phyloP scores from a whole-genome alignment of 2,888 invertebrate genomes.

The Pecten maximus region DNA sequence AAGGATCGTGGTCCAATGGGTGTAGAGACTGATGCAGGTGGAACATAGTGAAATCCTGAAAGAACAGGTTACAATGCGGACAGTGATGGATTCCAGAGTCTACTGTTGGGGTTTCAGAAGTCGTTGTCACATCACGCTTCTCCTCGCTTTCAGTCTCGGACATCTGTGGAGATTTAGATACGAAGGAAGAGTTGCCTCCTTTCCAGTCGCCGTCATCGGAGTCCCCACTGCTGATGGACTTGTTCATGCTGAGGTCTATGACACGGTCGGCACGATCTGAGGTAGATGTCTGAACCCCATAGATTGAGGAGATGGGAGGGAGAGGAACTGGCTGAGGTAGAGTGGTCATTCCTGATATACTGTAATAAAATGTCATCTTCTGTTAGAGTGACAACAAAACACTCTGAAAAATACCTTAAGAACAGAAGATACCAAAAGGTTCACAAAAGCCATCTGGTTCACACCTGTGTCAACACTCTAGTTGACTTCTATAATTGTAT shows the following conservation, averaged over 20 bases:
- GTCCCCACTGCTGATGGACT: constrained; percentile 70
- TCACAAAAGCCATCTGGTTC: too few relatives aligned
- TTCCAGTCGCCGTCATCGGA: constrained; percentile 68
- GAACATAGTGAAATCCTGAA: constrained; percentile 78
- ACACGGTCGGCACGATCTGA: constrained; percentile 63
- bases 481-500: too few relatives aligned
- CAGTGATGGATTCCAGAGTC: constrained; percentile 78
- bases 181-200: constrained; percentile 61
- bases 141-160: constrained; percentile 74
- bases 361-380: constrained; percentile 46
- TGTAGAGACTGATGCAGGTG: constrained; percentile 78
- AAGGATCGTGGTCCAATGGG: constrained; percentile 74
- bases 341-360: constrained; percentile 55
- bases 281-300: constrained; percentile 57
- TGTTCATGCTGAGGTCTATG: constrained; percentile 76
- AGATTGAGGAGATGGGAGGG: constrained; percentile 54
- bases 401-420: too few relatives aligned
- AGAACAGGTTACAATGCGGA: constrained; percentile 77
- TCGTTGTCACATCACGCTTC: constrained; percentile 75
- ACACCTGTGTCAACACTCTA: too few relatives aligned
- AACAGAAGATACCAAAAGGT: too few relatives aligned
- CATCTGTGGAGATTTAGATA: constrained; percentile 65
- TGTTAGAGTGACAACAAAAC: too few relatives aligned
- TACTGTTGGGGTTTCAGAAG: constrained; percentile 72
- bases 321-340: constrained; percentile 61